phyloP scores from a whole-genome alignment of 2,888 invertebrate genomes.

The Blomia tropicalis region DNA sequence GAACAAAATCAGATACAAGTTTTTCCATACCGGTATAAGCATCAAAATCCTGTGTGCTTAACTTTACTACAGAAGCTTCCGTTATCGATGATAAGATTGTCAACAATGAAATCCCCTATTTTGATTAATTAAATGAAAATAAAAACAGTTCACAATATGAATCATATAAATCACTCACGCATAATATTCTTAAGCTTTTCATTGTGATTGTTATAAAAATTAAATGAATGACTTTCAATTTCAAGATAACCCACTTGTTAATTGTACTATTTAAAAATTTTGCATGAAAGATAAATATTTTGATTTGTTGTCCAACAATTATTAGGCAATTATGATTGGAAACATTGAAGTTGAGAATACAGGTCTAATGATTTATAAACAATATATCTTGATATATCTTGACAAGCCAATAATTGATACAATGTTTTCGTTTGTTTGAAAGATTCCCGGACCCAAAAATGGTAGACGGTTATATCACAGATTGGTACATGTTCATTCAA shows the following conservation, averaged over 20 bases:
- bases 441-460: no score
- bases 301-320: neutral
- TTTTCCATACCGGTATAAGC: slow-evolving; percentile 18
- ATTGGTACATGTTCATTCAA: no score
- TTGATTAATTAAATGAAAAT: neutral
- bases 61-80: slow-evolving; percentile 19
- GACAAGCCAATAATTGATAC: no score
- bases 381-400: no score
- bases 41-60: slow-evolving; percentile 22
- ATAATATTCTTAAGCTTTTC: neutral
- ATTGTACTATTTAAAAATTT: neutral
- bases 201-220: neutral
- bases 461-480: no score
- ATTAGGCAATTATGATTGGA: neutral
- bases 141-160: neutral
- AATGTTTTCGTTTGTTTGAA: no score
- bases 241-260: neutral
- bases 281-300: neutral
- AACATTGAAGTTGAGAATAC: neutral
- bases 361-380: no score
- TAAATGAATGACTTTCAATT: neutral
- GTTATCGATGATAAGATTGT: neutral
- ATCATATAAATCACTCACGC: neutral
- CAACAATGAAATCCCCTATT: neutral
- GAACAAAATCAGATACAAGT: no score